These are phyloP conservation scores for Asteroscopus sphinx DNA, from an alignment of 2,888 invertebrate genomes.

Conservation along the genomic window DNA sequence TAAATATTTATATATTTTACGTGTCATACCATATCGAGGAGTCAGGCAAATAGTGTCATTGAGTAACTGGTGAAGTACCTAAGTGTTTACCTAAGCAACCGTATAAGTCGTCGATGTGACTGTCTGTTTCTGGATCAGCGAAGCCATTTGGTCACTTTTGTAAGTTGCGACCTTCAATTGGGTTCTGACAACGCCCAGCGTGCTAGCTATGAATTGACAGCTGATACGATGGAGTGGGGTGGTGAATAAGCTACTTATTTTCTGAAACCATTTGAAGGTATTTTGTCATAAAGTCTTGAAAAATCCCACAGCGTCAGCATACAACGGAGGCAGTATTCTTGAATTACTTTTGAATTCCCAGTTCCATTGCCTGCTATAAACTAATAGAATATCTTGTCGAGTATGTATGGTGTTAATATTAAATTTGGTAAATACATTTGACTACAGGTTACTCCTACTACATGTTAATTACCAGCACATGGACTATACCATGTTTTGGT, in stretches of 20 bases:
- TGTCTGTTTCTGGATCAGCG: conserved; percentile 26
- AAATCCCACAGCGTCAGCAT: conserved; percentile 18
- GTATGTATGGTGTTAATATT: conserved; percentile 13
- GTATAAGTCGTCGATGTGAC: conserved; percentile 20
- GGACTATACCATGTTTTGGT: conserved; percentile 8
- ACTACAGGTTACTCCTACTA: conserved; percentile 16
- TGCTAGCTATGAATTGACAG: conserved; percentile 18
- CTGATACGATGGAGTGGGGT: conserved; percentile 6
- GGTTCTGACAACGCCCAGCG: conserved; percentile 24
- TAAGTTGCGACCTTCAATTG: conserved; percentile 31
- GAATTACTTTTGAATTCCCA: conserved; percentile 28
- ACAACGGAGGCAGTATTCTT: conserved; percentile 22
- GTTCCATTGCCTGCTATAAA: conserved; percentile 34
- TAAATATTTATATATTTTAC: conserved; percentile 26
- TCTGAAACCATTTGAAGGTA: conserved; percentile 3
- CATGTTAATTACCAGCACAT: conserved; percentile 5
- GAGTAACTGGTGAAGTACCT: conserved; percentile 35
- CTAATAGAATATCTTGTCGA: conserved; percentile 22
- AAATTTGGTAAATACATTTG: conserved; percentile 19
- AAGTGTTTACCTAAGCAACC: conserved; percentile 24
- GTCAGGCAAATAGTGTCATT: conserved; percentile 38
- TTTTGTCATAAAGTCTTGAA: conserved; percentile 15
- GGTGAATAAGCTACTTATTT: conserved; percentile 13
- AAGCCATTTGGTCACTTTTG: conserved; percentile 31
- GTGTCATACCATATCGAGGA: conserved; percentile 33